Percentiles rank a stretch among this genome's conserved stretches.
Evolutionary conservation across 1,140 invertebrate genomes (phyloP).

Genomic region (Drosophila bocqueti): DNA sequence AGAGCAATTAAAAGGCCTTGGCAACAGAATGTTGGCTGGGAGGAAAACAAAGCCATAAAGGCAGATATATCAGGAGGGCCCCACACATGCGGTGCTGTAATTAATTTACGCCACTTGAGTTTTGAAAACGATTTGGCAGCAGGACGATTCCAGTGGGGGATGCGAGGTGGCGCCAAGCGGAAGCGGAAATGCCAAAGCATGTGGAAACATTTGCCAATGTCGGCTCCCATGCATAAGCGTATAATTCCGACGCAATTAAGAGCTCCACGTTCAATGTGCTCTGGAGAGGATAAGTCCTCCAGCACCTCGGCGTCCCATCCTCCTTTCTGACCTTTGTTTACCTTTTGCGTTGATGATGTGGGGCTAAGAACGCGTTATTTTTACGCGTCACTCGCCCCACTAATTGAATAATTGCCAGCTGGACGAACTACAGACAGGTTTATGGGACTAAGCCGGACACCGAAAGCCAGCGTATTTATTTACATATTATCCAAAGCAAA

Average conservation of each 20-base stretch:
- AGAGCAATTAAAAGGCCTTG: slow-evolving; percentile 54
- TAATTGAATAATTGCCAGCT: slow-evolving; percentile 65
- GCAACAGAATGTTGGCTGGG: slow-evolving; percentile 30
- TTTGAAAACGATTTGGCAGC: slow-evolving; percentile 58
- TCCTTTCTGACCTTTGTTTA: slow-evolving; percentile 23
- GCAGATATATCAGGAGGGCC: slow-evolving; percentile 51
- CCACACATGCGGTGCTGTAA: slow-evolving; percentile 53
- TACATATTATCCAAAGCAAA: neutral
- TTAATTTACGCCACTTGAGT: slow-evolving; percentile 79
- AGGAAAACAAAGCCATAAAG: slow-evolving; percentile 26
- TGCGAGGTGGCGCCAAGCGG: slow-evolving; percentile 39
- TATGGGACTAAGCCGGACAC: neutral
- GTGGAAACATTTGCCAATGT: slow-evolving; percentile 78
- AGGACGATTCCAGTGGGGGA: slow-evolving; percentile 18
- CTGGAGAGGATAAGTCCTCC: slow-evolving; percentile 31
- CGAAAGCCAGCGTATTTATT: no score
- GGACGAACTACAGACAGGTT: neutral
- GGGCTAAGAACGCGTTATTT: slow-evolving; percentile 48
- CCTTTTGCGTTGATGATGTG: slow-evolving; percentile 15
- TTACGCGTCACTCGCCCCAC: slow-evolving; percentile 66
- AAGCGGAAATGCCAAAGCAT: slow-evolving; percentile 70
- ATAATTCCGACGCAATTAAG: slow-evolving; percentile 65
- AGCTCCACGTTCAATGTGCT: slow-evolving; percentile 45
- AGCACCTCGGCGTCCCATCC: slow-evolving; percentile 19
- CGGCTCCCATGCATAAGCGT: slow-evolving; percentile 33